phyloP scores from a whole-genome alignment of 1,140 invertebrate species.

The Archegozetes longisetosus region DNA sequence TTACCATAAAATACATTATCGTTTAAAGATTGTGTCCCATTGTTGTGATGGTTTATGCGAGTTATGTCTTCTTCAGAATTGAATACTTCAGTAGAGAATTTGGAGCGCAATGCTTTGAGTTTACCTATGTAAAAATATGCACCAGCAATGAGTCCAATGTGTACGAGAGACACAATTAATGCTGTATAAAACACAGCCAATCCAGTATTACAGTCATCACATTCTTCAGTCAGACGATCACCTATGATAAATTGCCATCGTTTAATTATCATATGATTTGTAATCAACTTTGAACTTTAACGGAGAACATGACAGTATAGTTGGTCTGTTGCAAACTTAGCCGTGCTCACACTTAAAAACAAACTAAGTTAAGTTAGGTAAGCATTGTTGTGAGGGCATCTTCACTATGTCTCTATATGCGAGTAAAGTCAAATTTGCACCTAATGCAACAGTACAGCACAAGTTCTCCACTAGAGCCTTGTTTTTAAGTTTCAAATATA shows the following conservation, averaged over 20 bases:
- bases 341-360: too few species aligned
- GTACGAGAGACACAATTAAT: constrained; percentile 11
- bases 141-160: constrained; percentile 1
- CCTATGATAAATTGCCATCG: not conserved
- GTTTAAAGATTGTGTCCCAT: not conserved
- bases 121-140: constrained; percentile 14
- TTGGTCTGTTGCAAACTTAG: too few species aligned
- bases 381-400: too few species aligned
- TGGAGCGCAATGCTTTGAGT: constrained; percentile 1
- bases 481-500: too few species aligned
- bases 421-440: too few species aligned
- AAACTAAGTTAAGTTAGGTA: too few species aligned
- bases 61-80: not conserved
- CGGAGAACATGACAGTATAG: too few species aligned
- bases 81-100: not conserved
- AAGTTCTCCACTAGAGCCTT: too few species aligned
- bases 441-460: too few species aligned
- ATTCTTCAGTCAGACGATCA: not conserved
- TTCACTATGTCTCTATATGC: too few species aligned
- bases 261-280: not conserved
- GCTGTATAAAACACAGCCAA: constrained; percentile 13
- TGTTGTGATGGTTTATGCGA: not conserved
- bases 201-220: constrained; percentile 9
- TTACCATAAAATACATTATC: not conserved
- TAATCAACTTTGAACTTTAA: not conserved